phyloP scores from a whole-genome alignment of 2,797 vertebrate genomes.

The Chromobotia macracanthus region DNA sequence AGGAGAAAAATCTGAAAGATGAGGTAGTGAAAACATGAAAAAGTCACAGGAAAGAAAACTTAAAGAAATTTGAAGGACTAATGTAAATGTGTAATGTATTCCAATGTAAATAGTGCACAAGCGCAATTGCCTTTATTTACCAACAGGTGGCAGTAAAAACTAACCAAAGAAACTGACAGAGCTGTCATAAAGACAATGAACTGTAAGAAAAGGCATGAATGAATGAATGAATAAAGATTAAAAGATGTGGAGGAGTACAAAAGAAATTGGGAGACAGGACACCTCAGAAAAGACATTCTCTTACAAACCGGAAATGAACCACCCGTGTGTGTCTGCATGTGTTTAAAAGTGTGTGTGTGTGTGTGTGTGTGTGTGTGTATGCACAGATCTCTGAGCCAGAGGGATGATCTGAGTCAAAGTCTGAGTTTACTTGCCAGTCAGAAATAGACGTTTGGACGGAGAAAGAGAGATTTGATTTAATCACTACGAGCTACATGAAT shows the following conservation, averaged over 20 bases:
- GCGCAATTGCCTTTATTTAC: too few species aligned
- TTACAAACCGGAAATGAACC: slow-evolving; percentile 28
- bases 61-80: too few species aligned
- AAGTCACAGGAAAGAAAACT: too few species aligned
- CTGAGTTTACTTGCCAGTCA: slow-evolving; percentile 32
- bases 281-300: slow-evolving; percentile 40
- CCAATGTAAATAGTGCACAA: too few species aligned
- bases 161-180: background rate
- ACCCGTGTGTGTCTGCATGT: background rate
- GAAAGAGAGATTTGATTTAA: slow-evolving; percentile 44
- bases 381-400: background rate
- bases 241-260: slow-evolving; percentile 7
- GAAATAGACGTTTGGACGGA: slow-evolving; percentile 51
- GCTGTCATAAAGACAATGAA: background rate
- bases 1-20: too few species aligned
- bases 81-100: too few species aligned
- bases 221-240: background rate
- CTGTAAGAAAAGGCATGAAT: background rate
- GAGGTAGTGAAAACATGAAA: too few species aligned
- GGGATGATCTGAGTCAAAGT: slow-evolving; percentile 28
- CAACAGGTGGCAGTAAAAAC: background rate
- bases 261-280: slow-evolving; percentile 40
- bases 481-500: slow-evolving; percentile 52
- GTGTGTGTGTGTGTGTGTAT: background rate
- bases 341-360: too few species aligned